Conservation (phyloP, 2,113 vertebrate species). For the Theristicus caerulescens region DNA sequence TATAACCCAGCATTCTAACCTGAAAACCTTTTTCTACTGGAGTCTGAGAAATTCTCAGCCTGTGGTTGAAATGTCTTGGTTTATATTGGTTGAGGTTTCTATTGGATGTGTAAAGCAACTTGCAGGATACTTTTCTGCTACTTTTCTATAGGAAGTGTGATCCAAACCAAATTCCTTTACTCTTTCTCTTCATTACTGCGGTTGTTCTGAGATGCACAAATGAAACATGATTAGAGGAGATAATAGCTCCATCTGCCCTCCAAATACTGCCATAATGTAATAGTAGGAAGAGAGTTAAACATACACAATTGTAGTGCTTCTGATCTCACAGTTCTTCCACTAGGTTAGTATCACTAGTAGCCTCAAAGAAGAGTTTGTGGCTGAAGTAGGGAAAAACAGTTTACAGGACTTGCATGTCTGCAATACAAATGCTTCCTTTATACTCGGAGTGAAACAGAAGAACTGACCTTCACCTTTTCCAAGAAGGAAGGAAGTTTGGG, state of each 20-base stretch:
- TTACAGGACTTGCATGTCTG: background rate
- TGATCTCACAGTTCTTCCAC: background rate
- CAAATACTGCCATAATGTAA: background rate
- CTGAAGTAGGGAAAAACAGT: background rate
- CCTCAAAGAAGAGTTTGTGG: background rate
- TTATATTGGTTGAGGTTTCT: background rate
- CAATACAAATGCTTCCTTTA: background rate
- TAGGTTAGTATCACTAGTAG: background rate
- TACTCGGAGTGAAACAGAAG: background rate
- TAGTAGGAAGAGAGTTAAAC: background rate
- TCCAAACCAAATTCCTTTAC: background rate
- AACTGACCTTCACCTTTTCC: constrained; percentile 26
- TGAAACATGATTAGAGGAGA: background rate
- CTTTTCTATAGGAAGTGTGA: background rate
- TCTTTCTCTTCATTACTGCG: background rate
- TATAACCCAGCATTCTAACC: background rate
- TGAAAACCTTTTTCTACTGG: background rate
- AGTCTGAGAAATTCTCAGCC: background rate
- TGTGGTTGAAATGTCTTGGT: background rate
- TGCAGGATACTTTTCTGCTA: background rate
- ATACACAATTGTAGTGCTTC: background rate
- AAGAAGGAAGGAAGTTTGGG: constrained; percentile 27
- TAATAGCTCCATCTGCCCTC: background rate
- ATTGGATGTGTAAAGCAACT: background rate
- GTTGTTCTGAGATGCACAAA: background rate